Percentiles rank a stretch among this genome's conserved stretches.
Evolutionary conservation across 2,113 vertebrate species (phyloP).

Genomic region (Nerophis ophidion): DNA sequence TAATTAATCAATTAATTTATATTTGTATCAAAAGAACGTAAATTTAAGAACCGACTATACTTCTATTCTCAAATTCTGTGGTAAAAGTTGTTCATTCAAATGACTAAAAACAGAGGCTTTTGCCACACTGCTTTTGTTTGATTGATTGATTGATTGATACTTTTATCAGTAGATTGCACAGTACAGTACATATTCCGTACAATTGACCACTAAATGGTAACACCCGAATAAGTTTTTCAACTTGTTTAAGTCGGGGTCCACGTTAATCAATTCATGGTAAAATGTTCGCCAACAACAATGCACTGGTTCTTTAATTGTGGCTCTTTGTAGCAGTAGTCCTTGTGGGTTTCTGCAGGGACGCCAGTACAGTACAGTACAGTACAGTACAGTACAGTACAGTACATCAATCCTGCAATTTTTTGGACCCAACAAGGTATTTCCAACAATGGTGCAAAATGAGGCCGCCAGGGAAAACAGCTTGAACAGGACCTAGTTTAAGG

Average conservation of each 20-base stretch:
- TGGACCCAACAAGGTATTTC: slow-evolving; percentile 31
- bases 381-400: slow-evolving; percentile 12
- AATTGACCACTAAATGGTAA: too few species aligned
- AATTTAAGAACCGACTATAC: too few species aligned
- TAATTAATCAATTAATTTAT: too few species aligned
- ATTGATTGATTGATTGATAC: too few species aligned
- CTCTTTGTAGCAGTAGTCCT: slow-evolving; percentile 21
- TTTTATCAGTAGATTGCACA: too few species aligned
- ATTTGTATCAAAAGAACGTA: too few species aligned
- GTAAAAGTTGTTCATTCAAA: slow-evolving; percentile 32
- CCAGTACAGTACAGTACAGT: slow-evolving; percentile 15
- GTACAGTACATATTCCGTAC: too few species aligned
- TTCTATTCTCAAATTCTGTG: neutral
- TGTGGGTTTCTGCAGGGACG: slow-evolving; percentile 40
- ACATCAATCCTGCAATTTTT: slow-evolving; percentile 27
- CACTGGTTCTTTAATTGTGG: slow-evolving; percentile 38
- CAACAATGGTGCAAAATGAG: slow-evolving; percentile 16
- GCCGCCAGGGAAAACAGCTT: slow-evolving; percentile 17
- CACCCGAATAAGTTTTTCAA: too few species aligned
- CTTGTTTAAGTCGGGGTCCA: too few species aligned
- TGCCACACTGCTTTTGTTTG: slow-evolving; percentile 8
- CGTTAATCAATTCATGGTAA: too few species aligned
- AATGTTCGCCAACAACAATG: slow-evolving; percentile 34
- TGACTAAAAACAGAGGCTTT: slow-evolving; percentile 60
- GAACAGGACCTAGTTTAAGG: neutral